Conservation (phyloP, 2,113 vertebrate species). For the Hymenochirus boettgeri region DNA sequence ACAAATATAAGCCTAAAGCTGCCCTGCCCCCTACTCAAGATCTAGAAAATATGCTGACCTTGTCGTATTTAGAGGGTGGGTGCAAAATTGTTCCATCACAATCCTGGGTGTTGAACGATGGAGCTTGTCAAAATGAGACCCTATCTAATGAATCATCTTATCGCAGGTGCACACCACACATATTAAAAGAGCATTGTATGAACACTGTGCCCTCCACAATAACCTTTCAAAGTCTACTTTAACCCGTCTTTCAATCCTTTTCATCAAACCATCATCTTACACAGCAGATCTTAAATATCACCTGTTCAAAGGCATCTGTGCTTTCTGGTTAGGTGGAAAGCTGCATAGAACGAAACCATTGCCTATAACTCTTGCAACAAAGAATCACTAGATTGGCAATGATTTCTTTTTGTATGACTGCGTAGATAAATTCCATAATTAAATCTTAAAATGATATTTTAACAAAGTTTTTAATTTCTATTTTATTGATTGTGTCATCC, state of each 20-base stretch:
- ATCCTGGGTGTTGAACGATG: slow-evolving; percentile 96
- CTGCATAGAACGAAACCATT: slow-evolving; percentile 59
- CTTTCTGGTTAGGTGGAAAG: slow-evolving; percentile 61
- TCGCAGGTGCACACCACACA: slow-evolving; percentile 90
- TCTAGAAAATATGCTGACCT: slow-evolving; percentile 87
- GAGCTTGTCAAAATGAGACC: slow-evolving; percentile 87
- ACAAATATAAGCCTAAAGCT: slow-evolving; percentile 60
- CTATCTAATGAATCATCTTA: slow-evolving; percentile 99
- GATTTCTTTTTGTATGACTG: no score
- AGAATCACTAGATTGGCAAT: no score
- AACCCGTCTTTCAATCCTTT: slow-evolving; percentile 81
- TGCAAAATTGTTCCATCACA: slow-evolving; percentile 95
- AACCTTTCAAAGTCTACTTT: slow-evolving; percentile 83
- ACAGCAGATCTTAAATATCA: slow-evolving; percentile 67
- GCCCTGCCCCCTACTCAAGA: slow-evolving; percentile 47
- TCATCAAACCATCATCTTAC: slow-evolving; percentile 73
- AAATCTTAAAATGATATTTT: no score
- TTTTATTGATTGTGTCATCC: no score
- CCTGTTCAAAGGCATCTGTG: slow-evolving; percentile 69
- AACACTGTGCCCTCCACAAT: slow-evolving; percentile 83
- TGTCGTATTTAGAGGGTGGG: slow-evolving; percentile 92
- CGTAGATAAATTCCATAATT: no score
- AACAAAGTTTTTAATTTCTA: no score
- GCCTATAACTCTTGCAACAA: slow-evolving; percentile 60
- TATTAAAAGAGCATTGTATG: slow-evolving; percentile 90